Conservation (phyloP, 2,113 vertebrate species). For the Crotalus viridis region DNA sequence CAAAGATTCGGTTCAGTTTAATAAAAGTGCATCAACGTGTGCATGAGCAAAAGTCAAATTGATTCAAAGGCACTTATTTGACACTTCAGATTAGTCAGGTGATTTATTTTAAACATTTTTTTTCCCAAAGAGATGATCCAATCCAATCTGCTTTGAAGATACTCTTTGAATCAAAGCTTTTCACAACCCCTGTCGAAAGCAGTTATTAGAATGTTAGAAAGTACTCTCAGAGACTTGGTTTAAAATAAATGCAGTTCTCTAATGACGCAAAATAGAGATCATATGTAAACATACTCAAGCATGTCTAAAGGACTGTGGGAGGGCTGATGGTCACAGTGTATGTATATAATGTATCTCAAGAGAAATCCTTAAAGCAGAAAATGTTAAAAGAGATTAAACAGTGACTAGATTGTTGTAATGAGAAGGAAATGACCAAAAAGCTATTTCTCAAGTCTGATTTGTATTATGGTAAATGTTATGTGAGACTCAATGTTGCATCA, state of each 20-base stretch:
- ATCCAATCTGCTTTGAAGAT: neutral
- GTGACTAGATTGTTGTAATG: constrained; percentile 10
- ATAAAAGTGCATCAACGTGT: neutral
- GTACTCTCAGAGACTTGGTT: neutral
- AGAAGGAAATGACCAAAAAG: neutral
- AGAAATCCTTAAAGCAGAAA: constrained; percentile 18
- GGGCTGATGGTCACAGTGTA: constrained; percentile 8
- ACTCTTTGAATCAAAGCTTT: neutral
- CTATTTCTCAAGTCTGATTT: neutral
- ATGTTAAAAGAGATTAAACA: constrained; percentile 18
- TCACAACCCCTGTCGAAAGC: neutral
- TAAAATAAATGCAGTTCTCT: neutral
- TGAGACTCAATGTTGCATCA: neutral
- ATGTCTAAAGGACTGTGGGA: neutral
- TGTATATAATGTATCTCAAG: neutral
- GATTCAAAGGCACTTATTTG: neutral
- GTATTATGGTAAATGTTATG: neutral
- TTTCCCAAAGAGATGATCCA: neutral
- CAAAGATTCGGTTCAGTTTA: neutral
- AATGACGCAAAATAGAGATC: neutral
- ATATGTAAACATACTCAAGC: neutral
- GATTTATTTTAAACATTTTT: neutral
- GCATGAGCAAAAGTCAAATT: neutral
- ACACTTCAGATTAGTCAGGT: neutral
- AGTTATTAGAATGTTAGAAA: neutral